Percentiles rank a stretch among this genome's conserved stretches.
These are phyloP conservation scores for Mesocricetus auratus DNA, from an alignment of 2,113 vertebrate genomes.

Conservation along the genomic window DNA sequence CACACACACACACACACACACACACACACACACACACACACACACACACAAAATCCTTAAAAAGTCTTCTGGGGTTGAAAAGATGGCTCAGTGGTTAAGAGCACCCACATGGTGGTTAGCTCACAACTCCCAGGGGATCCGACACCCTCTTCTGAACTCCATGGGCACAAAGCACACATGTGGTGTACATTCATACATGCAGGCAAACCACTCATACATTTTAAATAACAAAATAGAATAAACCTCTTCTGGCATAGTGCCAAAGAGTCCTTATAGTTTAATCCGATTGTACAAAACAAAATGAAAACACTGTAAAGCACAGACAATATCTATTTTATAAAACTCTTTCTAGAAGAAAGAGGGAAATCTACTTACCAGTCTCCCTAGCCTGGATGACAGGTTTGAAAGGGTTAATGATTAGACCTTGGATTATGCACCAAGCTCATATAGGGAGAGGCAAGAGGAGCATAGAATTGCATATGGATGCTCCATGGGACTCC, in stretches of 20 bases:
- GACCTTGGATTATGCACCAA: not conserved
- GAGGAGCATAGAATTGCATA: not conserved
- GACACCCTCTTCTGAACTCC: not conserved
- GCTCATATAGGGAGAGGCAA: not conserved
- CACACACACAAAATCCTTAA: not conserved
- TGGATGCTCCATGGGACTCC: not conserved
- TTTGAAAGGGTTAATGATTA: not conserved
- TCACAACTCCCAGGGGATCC: not conserved
- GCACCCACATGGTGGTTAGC: not conserved
- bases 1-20: not conserved
- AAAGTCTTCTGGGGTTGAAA: not conserved
- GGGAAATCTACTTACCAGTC: not conserved
- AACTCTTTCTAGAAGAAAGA: too few species aligned
- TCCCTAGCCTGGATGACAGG: not conserved
- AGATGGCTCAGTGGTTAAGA: not conserved
- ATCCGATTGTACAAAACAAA: not conserved
- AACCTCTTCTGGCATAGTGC: not conserved
- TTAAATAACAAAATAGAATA: not conserved
- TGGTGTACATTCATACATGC: not conserved
- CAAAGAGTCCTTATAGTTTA: not conserved
- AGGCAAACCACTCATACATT: not conserved
- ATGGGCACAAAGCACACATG: not conserved
- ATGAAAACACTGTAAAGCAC: not conserved
- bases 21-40: not conserved
- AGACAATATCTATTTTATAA: slow-evolving; percentile 12